phyloP scores from a whole-genome alignment of 2,797 vertebrate genomes.

The Lindbergichthys nudifrons region DNA sequence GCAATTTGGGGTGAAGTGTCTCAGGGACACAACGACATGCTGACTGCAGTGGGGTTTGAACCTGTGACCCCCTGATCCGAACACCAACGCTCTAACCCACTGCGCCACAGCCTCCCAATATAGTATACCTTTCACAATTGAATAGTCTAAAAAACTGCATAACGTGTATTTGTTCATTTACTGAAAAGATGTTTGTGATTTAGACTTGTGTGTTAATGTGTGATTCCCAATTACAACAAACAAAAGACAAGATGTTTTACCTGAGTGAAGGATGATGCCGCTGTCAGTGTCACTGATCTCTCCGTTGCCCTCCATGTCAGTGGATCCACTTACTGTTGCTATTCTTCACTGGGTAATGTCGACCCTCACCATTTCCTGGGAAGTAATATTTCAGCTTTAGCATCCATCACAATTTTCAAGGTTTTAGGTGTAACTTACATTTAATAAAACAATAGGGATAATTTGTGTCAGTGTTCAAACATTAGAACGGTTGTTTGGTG shows the following conservation, averaged over 20 bases:
- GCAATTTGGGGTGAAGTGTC: too few species aligned
- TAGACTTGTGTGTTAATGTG: accelerated
- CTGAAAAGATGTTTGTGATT: neutral
- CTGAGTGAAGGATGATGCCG: conserved; percentile 91
- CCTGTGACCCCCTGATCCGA: too few species aligned
- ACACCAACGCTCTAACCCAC: too few species aligned
- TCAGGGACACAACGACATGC: too few species aligned
- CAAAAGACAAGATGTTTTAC: conserved; percentile 68
- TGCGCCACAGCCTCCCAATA: too few species aligned
- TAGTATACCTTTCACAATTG: neutral
- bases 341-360: conserved; percentile 54
- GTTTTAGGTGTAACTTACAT: neutral
- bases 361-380: conserved; percentile 73
- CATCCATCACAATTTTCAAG: neutral
- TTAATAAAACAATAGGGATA: neutral
- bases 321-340: conserved; percentile 32
- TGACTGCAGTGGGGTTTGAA: too few species aligned
- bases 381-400: conserved; percentile 38
- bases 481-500: neutral
- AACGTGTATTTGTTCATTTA: neutral
- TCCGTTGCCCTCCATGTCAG: conserved; percentile 88
- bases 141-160: neutral
- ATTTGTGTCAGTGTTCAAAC: neutral
- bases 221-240: neutral
- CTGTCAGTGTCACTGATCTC: conserved; percentile 92